These are phyloP conservation scores for Montifringilla adamsi DNA, from an alignment of 2,113 vertebrate genomes.

Conservation along the genomic window DNA sequence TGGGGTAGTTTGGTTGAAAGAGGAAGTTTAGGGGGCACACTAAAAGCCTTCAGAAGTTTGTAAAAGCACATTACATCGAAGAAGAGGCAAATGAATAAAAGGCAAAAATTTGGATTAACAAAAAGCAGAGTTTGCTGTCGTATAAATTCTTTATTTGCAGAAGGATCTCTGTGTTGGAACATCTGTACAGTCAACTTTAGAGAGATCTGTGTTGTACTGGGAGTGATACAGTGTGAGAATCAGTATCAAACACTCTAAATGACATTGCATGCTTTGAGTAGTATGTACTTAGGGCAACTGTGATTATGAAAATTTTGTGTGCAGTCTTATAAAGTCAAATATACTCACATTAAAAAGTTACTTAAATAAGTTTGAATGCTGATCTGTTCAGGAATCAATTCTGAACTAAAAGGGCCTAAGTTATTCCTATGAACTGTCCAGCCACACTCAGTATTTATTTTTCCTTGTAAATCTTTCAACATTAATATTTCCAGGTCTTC, in stretches of 20 bases:
- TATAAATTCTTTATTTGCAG: background rate
- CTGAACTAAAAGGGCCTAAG: background rate
- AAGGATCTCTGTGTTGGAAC: background rate
- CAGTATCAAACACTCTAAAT: background rate
- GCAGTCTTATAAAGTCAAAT: background rate
- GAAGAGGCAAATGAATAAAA: background rate
- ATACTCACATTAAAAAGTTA: background rate
- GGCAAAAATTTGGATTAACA: background rate
- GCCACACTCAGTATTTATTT: background rate
- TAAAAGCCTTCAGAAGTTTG: background rate
- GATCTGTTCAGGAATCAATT: background rate
- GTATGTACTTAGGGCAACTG: background rate
- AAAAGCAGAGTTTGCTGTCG: background rate
- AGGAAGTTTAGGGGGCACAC: background rate
- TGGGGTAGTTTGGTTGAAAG: background rate
- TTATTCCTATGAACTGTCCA: background rate
- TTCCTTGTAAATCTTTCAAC: background rate
- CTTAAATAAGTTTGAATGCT: background rate
- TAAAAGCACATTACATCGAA: background rate
- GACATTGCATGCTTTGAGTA: background rate
- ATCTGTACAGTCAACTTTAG: background rate
- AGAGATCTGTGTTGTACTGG: conserved; percentile 1
- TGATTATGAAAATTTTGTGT: background rate
- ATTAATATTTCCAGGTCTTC: background rate
- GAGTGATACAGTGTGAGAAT: conserved; percentile 27